Evolutionary conservation across 2,113 vertebrate species (phyloP), one percentile per base, ranked within the genome.

Genomic region (Pelmatolapia mariae): DNA sequence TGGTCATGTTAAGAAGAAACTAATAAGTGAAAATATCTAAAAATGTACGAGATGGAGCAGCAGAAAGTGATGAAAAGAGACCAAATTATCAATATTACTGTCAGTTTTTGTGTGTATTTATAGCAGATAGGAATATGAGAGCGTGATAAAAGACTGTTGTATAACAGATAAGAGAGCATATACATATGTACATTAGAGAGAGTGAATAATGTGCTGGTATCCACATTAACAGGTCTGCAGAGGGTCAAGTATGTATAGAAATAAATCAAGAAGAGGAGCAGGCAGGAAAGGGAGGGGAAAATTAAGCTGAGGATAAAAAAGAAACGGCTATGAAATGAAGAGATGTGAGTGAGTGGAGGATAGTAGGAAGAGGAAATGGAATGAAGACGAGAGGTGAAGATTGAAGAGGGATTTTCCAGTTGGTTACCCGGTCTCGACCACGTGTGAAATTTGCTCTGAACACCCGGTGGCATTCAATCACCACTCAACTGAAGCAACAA

Each of bases 371-470:
- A 88, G 80, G 87, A 92, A 90, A 91, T 81, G 87, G 80, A 81
- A 88, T 88, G 52, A 85, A 89, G 89, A 90, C 16, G 24, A 19
- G 45, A 89, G 76, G 88, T 85, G 89, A 90, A 89, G 86, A 94
- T 93, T 89, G 91, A 92, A 86, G 90, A 89, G 82, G 91, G 91
- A 93, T 94, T 94, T 94, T 94, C 83, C 89, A 87, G 80, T 90
- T 87, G 89, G 94, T 89, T 93, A 90, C 68, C 54, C 63, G 7
- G 54, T 94, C 82, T 81, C 50, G 84, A 87, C 93, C 92, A 92
- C 85, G 91, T 95, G 91, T 94, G 92, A 95, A 94, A 94, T 94
- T 90, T 89, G 68, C 86, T 95, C 90, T 80, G 83, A 92, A 90
- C 92, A 91, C 89, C 90, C 92, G 82, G 91, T 87, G 91, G 89